Percentiles rank a stretch among this genome's conserved stretches.
Conservation (phyloP, 2,113 vertebrate species). For the Chinchilla lanigera region DNA sequence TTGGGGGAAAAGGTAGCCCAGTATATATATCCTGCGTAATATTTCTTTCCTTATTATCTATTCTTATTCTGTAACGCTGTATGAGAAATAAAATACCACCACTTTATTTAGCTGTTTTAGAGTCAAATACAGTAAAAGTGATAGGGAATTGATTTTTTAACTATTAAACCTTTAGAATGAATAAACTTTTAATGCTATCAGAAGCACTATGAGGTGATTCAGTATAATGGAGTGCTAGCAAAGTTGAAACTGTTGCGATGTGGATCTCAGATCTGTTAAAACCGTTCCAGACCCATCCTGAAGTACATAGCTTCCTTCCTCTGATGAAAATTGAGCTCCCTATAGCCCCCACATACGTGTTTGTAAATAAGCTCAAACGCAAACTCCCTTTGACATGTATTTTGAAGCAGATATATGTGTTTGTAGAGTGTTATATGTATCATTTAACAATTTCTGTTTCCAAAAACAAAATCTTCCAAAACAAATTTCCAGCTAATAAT, state of each 20-base stretch:
- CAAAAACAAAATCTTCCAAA: background rate
- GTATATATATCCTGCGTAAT: background rate
- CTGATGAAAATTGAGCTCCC: conserved; percentile 45
- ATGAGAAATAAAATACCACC: background rate
- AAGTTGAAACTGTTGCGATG: conserved; percentile 64
- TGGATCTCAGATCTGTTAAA: conserved; percentile 55
- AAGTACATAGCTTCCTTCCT: conserved; percentile 64
- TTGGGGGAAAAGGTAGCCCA: background rate
- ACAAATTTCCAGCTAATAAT: conserved; percentile 43
- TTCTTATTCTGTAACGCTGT: conserved; percentile 45
- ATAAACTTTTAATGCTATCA: conserved; percentile 48
- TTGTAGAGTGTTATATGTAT: conserved; percentile 29
- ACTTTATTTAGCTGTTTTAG: conserved; percentile 42
- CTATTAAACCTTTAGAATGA: conserved; percentile 44
- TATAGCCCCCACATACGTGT: background rate
- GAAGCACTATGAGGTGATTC: conserved; percentile 39
- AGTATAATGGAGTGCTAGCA: background rate
- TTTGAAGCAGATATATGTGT: conserved; percentile 55
- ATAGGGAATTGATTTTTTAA: conserved; percentile 45
- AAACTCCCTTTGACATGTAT: conserved; percentile 12
- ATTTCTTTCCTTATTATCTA: conserved; percentile 1
- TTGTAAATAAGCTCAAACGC: conserved; percentile 61
- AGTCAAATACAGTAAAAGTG: background rate
- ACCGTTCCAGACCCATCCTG: conserved; percentile 30
- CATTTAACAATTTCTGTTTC: conserved; percentile 26